Base-by-base conservation (phyloP, 2,888 invertebrate genomes). In the Morpho achilles region DNA sequence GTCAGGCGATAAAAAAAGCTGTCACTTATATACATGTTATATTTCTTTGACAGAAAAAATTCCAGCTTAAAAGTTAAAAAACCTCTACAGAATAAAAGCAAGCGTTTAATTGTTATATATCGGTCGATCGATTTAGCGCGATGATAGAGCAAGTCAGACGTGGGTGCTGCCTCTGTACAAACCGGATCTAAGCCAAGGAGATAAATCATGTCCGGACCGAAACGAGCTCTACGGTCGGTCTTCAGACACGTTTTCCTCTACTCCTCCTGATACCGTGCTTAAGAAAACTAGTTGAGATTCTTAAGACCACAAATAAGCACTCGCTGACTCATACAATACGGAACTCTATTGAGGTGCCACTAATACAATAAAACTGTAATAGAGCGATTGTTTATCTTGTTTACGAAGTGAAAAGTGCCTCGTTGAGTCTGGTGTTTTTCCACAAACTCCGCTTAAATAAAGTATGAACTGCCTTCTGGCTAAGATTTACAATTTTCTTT, bases 131-230 rank as follows among this genome's bases (percentile, higher is more conserved):
- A 78, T 87, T 84, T 73, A 79, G 76, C 68, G 70, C 75, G 84
- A 86, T 88, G 87, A 84, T 83, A 76, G 80, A 80, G 79, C 77
- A 79, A 76, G 82, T 74, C 75, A 78, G 80, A 81, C 84, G 88
- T 88, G 85, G 88, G 87, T 73, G 81, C 70, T 70, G 71, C 77
- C 73, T 61, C 64, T 50, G 65, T 63, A 63, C 60, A 73, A 87
- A 85, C 88, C 88, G 88, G 88, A 89, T 89, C 87, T 86, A 77
- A 75, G 76, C 69, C 68, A 32, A 32, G 69, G 72, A 75, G 82
- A 88, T 87, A 88, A 86, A 87, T 87, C 79, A 84, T 79, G 77
- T 73, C 71, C 64, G 71, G 73, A 73, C 72, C 71, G 70, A 78
- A 75, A 71, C 73, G 72, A 74, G 66, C 67, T 67, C 72, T 68